Conservation (phyloP, 2,888 invertebrate species). For the Thelaira solivaga region DNA sequence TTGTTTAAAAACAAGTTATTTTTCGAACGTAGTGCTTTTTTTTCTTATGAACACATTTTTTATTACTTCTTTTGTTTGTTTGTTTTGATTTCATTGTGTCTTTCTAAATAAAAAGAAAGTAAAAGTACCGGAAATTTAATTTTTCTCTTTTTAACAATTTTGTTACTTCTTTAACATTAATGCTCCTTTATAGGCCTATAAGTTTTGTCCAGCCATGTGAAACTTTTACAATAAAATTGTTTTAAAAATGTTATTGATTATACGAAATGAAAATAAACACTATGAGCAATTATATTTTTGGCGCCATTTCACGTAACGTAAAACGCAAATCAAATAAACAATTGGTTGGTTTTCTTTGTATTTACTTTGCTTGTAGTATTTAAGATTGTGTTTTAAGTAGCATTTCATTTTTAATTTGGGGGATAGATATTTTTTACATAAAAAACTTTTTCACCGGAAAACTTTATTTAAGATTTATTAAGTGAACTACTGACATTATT, state of each 20-base stretch:
- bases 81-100: conserved; percentile 16
- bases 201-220: too few species aligned
- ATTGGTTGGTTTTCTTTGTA: too few species aligned
- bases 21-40: background rate
- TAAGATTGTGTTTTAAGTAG: too few species aligned
- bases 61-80: background rate
- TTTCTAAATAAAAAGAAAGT: conserved; percentile 38
- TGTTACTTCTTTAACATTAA: conserved; percentile 1
- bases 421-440: conserved; percentile 36
- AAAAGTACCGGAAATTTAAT: conserved; percentile 60
- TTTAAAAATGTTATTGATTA: too few species aligned
- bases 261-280: too few species aligned
- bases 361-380: too few species aligned
- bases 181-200: too few species aligned
- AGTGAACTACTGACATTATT: conserved; percentile 38
- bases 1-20: too few species aligned
- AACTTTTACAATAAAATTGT: too few species aligned
- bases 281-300: too few species aligned
- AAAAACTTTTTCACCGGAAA: conserved; percentile 8
- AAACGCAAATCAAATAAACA: too few species aligned
- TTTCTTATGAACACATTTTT: conserved; percentile 1
- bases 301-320: conserved; percentile 55
- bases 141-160: background rate
- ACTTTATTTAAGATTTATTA: background rate
- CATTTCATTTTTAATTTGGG: too few species aligned